These are phyloP conservation scores for Hyalella azteca DNA, from an alignment of 2,888 invertebrate genomes.

Conservation along the genomic window DNA sequence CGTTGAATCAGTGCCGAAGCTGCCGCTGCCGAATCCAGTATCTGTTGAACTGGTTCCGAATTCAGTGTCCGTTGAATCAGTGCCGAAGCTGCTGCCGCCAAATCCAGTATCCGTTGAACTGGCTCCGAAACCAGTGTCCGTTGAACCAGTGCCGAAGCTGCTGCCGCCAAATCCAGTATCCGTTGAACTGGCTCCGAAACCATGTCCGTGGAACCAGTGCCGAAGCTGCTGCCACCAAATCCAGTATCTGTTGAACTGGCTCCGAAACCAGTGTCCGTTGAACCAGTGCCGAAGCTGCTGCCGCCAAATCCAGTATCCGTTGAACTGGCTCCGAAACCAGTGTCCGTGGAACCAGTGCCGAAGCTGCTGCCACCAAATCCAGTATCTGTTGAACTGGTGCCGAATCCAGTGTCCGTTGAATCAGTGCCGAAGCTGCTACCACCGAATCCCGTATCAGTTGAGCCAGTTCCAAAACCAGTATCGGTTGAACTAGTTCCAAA, in stretches of 20 bases:
- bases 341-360: background rate
- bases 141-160: background rate
- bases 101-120: slow-evolving; percentile 12
- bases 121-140: no score
- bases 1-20: background rate
- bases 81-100: background rate
- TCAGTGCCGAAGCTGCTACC: background rate
- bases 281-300: no score
- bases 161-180: background rate
- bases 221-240: background rate
- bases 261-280: background rate
- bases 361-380: background rate
- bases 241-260: background rate
- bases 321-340: background rate
- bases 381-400: background rate
- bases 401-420: background rate
- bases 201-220: background rate
- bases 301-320: background rate
- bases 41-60: background rate
- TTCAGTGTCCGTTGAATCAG: background rate
- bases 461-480: background rate
- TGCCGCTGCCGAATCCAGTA: background rate
- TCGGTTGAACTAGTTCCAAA: background rate
- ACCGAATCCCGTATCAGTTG: background rate
- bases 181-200: background rate